Percentiles rank a stretch among this genome's conserved stretches.
These are phyloP conservation scores for Drosophila conformis DNA, from an alignment of 2,888 invertebrate species.

Conservation along the genomic window DNA sequence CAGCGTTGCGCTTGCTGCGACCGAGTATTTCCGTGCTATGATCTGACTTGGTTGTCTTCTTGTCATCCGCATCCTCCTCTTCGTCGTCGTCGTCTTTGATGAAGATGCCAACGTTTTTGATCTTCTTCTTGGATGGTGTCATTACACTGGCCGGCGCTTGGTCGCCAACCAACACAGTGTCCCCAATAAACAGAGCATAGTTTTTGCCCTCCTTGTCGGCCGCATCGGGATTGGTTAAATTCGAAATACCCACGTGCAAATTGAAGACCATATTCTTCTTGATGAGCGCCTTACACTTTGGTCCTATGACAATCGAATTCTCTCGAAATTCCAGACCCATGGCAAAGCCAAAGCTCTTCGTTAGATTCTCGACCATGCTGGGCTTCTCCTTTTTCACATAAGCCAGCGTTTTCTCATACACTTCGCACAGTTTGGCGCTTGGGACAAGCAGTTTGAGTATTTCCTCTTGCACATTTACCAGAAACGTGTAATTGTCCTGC, in stretches of 20 bases:
- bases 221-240: conserved; percentile 92
- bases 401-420: conserved; percentile 93
- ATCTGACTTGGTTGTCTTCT: conserved; percentile 91
- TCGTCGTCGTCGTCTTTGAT: conserved; percentile 95
- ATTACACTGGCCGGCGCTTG: conserved; percentile 93
- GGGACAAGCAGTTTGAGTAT: conserved; percentile 93
- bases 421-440: conserved; percentile 92
- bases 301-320: conserved; percentile 95
- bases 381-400: conserved; percentile 95
- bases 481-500: conserved; percentile 96
- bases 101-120: conserved; percentile 98
- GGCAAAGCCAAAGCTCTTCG: conserved; percentile 98
- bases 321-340: conserved; percentile 99
- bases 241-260: conserved; percentile 95
- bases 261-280: conserved; percentile 99
- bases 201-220: conserved; percentile 94
- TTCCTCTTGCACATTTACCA: conserved; percentile 95
- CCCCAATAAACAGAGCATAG: conserved; percentile 97
- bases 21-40: conserved; percentile 85
- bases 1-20: conserved; percentile 93
- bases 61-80: conserved; percentile 91
- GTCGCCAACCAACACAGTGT: conserved; percentile 98
- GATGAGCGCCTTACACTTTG: conserved; percentile 92
- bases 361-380: conserved; percentile 93
- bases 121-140: conserved; percentile 96